Evolutionary conservation across 2,113 vertebrate genomes (phyloP), one percentile per base, ranked within the genome.

Genomic region (Craseonycteris thonglongyai): DNA sequence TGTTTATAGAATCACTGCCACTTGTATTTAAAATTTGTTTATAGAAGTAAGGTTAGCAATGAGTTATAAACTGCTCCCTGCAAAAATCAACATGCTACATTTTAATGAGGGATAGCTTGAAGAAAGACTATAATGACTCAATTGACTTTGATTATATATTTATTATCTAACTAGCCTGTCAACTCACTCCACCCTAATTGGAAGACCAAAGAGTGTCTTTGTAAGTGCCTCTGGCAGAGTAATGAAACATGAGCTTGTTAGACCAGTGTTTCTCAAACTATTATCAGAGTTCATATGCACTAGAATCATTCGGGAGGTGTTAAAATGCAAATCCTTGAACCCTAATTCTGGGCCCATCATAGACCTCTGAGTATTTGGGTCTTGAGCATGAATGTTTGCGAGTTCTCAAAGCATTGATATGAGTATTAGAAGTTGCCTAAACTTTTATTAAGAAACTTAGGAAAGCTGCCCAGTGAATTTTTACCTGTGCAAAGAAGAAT

Each of bases 101-200:
- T 51, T 89, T 75, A 72, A n/a, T 38, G 63, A 91, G 40, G 26
- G 58, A 69, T 45, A 87, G 38, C 88, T 91, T 86, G 26, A 86
- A 72, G 40, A 76, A 75, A 71, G 26, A 47, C 78, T 56, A 42
- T 82, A 42, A 24, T 75, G 58, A 87, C 6, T 91, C 28, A 84
- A 82, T 66, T 87, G 59, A 90, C 45, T 96, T 80, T 71, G 30
- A 68, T 75, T 88, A 42, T 88, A 6, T 68, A 69, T 95, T 95
- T 94, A 61, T 79, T 66, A 93, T 35, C 30, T 84, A 78, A 26
- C 21, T 61, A 33, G 13, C 68, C 49, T 56, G 47, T 71, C 71
- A 93, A 59, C 3, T 93, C 56, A 68, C 18, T 95, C 15, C 49
- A 91, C 30, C 2, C 13, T 59, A 51, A 51, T 14, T 93, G n/a